These are phyloP conservation scores for Gisinianus flammeolus DNA, from an alignment of 2,888 invertebrate species.

Conservation along the genomic window DNA sequence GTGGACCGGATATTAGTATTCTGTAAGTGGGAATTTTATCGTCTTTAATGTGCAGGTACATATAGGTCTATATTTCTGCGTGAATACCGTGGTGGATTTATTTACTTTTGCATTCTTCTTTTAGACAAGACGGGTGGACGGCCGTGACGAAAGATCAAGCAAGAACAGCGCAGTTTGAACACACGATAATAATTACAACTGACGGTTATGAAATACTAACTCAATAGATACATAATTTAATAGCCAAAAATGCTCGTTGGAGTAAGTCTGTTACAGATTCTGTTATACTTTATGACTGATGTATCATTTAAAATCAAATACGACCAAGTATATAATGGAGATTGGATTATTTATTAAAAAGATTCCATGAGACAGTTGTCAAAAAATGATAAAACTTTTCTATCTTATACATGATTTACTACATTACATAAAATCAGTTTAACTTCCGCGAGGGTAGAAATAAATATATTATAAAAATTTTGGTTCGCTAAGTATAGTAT, in stretches of 20 bases:
- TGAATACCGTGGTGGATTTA: too few relatives aligned
- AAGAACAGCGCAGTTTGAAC: constrained; percentile 88
- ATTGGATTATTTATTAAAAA: too few relatives aligned
- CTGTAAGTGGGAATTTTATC: too few relatives aligned
- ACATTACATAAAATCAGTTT: constrained; percentile 10
- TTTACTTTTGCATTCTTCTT: too few relatives aligned
- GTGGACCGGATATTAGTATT: constrained; percentile 70
- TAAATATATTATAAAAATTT: background rate
- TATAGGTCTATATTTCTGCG: too few relatives aligned
- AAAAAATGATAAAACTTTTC: constrained; percentile 20
- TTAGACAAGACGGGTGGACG: constrained; percentile 94
- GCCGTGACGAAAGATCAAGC: constrained; percentile 80
- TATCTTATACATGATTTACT: constrained; percentile 27
- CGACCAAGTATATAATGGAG: too few relatives aligned
- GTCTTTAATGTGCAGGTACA: too few relatives aligned
- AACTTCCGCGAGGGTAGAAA: background rate
- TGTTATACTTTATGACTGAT: too few relatives aligned
- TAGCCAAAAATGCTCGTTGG: too few relatives aligned
- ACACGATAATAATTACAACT: constrained; percentile 84
- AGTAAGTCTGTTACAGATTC: too few relatives aligned
- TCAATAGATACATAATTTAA: background rate
- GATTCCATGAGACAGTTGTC: too few relatives aligned
- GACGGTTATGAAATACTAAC: constrained; percentile 81
- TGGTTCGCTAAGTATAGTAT: background rate
- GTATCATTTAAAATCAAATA: too few relatives aligned